Evolutionary conservation across 2,797 vertebrate genomes (phyloP).

Genomic region (Coluber constrictor): DNA sequence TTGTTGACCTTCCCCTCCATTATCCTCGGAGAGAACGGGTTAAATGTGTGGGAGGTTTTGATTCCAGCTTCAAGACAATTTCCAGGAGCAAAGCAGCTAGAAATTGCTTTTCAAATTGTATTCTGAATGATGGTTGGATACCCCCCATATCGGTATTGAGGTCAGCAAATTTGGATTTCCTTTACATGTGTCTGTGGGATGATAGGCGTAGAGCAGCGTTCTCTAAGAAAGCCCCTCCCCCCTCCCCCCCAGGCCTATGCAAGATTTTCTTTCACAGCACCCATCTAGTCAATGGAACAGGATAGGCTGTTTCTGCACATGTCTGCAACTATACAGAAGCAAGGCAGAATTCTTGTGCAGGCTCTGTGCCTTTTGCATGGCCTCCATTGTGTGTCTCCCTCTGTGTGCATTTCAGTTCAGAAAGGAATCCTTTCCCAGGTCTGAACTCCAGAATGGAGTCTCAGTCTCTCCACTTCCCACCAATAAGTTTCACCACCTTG

Average conservation of each 20-base stretch:
- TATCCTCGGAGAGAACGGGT: not conserved
- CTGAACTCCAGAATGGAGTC: conserved; percentile 43
- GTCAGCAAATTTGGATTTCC: not conserved
- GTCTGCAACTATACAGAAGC: not conserved
- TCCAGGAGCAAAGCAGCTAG: not conserved
- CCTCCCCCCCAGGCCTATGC: fast-evolving
- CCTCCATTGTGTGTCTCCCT: conserved; percentile 1
- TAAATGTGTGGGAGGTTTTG: not conserved
- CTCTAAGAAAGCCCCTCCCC: not conserved
- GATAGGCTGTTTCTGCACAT: not conserved
- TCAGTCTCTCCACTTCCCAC: not conserved
- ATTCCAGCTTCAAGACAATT: not conserved
- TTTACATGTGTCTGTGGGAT: not conserved
- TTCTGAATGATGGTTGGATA: not conserved
- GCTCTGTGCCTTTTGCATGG: no score
- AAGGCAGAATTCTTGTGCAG: not conserved
- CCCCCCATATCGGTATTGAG: not conserved
- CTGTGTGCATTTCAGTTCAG: conserved; percentile 21
- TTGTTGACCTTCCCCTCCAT: conserved; percentile 36
- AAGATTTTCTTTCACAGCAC: not conserved
- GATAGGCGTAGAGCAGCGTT: not conserved
- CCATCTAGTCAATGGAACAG: not conserved
- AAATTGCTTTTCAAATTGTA: not conserved
- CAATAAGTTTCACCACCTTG: not conserved
- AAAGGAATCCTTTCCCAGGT: conserved; percentile 44